Conservation (phyloP, 2,113 vertebrate species). For the Recurvirostra avosetta region DNA sequence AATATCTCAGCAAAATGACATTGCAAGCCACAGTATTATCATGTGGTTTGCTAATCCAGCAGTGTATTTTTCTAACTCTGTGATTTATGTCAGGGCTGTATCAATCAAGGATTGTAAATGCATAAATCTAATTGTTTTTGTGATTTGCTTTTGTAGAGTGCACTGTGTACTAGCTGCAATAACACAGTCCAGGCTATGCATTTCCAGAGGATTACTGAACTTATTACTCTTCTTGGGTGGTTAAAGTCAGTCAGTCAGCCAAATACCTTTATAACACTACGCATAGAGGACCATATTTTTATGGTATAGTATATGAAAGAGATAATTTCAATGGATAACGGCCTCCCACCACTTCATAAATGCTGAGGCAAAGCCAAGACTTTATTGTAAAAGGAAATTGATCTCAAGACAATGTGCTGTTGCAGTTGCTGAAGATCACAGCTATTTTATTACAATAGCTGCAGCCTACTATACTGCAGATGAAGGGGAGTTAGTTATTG, state of each 20-base stretch:
- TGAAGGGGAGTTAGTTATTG: background rate
- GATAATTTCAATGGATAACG: conserved; percentile 34
- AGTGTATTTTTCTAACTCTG: background rate
- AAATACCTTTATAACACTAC: conserved; percentile 29
- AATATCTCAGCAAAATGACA: conserved; percentile 29
- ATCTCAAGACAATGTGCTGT: conserved; percentile 22
- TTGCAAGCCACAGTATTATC: background rate
- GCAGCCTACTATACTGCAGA: background rate
- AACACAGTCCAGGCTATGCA: conserved; percentile 29
- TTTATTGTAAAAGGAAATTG: conserved; percentile 65
- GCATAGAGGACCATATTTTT: conserved; percentile 33
- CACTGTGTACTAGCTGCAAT: conserved; percentile 16
- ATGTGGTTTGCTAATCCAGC: conserved; percentile 4
- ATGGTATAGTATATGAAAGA: conserved; percentile 40
- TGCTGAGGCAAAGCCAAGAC: conserved; percentile 11
- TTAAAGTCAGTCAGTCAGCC: conserved; percentile 41
- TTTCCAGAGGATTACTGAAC: conserved; percentile 59
- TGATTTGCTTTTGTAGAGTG: conserved; percentile 41
- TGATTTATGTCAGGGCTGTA: conserved; percentile 34
- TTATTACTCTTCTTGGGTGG: conserved; percentile 70
- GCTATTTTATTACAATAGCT: conserved; percentile 19
- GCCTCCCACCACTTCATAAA: conserved; percentile 55
- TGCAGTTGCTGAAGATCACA: conserved; percentile 48
- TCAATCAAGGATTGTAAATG: conserved; percentile 26
- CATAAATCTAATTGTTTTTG: conserved; percentile 40